Conservation (phyloP, 2,113 vertebrate species). For the human (Homo sapiens) region GRCh38 chr2:144364001-144364500, state of each 20-base stretch:
- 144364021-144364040: accelerated
- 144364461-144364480: too few species aligned
- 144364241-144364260: too few species aligned
- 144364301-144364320: background rate
- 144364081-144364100: background rate
- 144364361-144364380: background rate
- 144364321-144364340: background rate
- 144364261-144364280: background rate
- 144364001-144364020: background rate
- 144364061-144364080: background rate
- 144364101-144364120: background rate
- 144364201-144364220: too few species aligned
- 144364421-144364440: background rate
- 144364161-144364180: background rate
- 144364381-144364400: background rate
- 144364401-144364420: background rate
- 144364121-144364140: background rate
- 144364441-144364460: too few species aligned
- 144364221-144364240: too few species aligned
- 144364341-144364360: background rate
- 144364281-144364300: background rate
- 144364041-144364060: background rate
- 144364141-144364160: background rate
- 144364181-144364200: background rate
- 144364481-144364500: too few species aligned